Evolutionary conservation across 2,888 invertebrate genomes (phyloP).

Genomic region (Tricholauxania praeusta): DNA sequence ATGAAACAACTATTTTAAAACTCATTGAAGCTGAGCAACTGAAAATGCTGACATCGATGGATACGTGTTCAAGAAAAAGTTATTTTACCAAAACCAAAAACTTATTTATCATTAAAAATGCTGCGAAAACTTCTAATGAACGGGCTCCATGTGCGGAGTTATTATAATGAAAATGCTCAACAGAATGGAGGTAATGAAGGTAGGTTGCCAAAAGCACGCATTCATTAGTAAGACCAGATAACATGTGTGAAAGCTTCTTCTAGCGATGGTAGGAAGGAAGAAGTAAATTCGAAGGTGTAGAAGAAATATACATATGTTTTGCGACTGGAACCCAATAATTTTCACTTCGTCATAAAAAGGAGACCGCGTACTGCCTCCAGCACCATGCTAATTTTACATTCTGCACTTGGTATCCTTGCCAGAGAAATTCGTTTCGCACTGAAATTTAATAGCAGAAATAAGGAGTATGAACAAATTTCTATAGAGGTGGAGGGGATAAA

Average conservation of each 20-base stretch:
- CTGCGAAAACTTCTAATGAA: conserved; percentile 39
- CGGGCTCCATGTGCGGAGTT: conserved; percentile 45
- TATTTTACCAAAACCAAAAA: too few relatives aligned
- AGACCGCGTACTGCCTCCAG: not conserved
- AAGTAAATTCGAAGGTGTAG: not conserved
- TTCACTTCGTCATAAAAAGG: conserved; percentile 6
- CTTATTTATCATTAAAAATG: conserved; percentile 13
- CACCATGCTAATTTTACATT: not conserved
- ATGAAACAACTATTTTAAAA: too few relatives aligned
- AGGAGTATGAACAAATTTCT: not conserved
- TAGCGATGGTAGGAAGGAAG: not conserved
- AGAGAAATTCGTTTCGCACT: too few relatives aligned
- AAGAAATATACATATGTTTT: conserved; percentile 3
- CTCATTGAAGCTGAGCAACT: too few relatives aligned
- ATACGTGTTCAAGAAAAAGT: too few relatives aligned
- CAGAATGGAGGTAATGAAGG: conserved; percentile 12
- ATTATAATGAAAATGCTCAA: conserved; percentile 46
- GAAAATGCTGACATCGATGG: too few relatives aligned
- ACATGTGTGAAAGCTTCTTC: not conserved
- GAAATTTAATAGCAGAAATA: not conserved
- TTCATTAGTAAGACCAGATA: conserved; percentile 10
- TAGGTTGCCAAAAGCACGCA: not conserved
- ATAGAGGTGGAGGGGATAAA: not conserved
- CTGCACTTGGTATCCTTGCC: too few relatives aligned
- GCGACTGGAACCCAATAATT: conserved; percentile 19